phyloP scores from a whole-genome alignment of 92 coral and sea anemone genomes.

The Chrysogorgia sp. region DNA sequence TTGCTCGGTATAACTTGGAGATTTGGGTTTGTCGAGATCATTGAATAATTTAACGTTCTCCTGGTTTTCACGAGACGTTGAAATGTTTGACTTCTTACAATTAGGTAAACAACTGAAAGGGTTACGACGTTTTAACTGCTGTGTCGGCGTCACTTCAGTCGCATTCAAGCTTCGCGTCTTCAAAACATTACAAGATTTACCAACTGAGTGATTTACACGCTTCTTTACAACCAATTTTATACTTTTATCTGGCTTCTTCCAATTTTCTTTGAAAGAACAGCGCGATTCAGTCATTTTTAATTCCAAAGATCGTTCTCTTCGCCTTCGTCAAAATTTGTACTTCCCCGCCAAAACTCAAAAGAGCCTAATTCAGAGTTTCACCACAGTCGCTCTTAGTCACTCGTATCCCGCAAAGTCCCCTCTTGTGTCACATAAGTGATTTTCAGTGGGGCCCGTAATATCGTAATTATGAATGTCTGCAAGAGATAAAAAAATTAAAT shows the following conservation, averaged over 20 bases:
- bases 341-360: slow-evolving; percentile 36
- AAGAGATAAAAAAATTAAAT: no score
- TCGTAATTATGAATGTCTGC: no score
- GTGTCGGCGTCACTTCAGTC: slow-evolving; percentile 50
- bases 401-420: no score
- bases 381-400: no score
- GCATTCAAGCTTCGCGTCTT: slow-evolving; percentile 62
- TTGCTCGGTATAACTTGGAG: background rate
- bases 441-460: no score
- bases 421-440: no score
- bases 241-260: slow-evolving; percentile 32
- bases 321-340: background rate
- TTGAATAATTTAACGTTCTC: slow-evolving; percentile 67
- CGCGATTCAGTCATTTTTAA: slow-evolving; percentile 10
- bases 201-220: slow-evolving; percentile 3
- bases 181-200: slow-evolving; percentile 50
- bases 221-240: slow-evolving; percentile 33
- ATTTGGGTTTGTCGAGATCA: slow-evolving; percentile 61
- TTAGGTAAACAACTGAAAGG: slow-evolving; percentile 86
- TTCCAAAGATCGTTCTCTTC: background rate
- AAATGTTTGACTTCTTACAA: slow-evolving; percentile 65
- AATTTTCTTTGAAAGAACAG: slow-evolving; percentile 2
- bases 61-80: slow-evolving; percentile 27
- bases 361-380: no score
- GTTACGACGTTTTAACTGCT: slow-evolving; percentile 75